Evolutionary conservation across 2,888 invertebrate genomes (phyloP), one percentile per base, ranked within the genome.

Genomic region (Scelioninae gen. 2): DNA sequence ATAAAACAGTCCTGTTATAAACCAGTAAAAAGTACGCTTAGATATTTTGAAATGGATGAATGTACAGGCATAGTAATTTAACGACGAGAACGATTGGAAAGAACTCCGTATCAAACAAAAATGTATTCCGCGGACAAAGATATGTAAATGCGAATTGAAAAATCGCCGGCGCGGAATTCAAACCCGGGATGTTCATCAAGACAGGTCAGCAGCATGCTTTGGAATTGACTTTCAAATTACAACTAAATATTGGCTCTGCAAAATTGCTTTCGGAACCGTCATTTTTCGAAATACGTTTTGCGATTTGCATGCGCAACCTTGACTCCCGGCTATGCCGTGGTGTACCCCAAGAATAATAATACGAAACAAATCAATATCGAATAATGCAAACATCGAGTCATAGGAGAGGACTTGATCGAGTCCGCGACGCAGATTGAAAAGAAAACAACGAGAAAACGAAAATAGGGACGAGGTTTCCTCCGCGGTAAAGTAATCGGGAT

Each of bases 401-500:
- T 61, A 48, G 61, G 69, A 69, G 55, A 57, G 67, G 50, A 55
- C 52, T 60, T 63, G 64, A 70, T 70, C 55, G 55, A 52, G 55
- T 43, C 22, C 46, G 65, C 71, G n/a, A n/a, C n/a, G n/a, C n/a
- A n/a, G n/a, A 76, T 71, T 73, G 58, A 57, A 57, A 55, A 41
- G 45, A 64, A 37, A 55, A 45, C 15, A 63, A 25, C 6, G 25
- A 25, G 6, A 25, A 25, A 25, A 25, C 3, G 25, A 6, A 25
- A 25, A 25, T 25, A 28, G 58, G 58, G 67, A 76, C 71, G 71
- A 48, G 69, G 70, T 76, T 78, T 80, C 74, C 74, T 70, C 73
- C 48, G 65, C 53, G 76, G 43, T 73, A 72, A 73, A 77, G 76
- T 75, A 78, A 73, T 74, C 57, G 31, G 77, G 72, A 72, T 79